Base-by-base conservation (phyloP, 1,140 invertebrate genomes). In the Drosophila nannoptera region DNA sequence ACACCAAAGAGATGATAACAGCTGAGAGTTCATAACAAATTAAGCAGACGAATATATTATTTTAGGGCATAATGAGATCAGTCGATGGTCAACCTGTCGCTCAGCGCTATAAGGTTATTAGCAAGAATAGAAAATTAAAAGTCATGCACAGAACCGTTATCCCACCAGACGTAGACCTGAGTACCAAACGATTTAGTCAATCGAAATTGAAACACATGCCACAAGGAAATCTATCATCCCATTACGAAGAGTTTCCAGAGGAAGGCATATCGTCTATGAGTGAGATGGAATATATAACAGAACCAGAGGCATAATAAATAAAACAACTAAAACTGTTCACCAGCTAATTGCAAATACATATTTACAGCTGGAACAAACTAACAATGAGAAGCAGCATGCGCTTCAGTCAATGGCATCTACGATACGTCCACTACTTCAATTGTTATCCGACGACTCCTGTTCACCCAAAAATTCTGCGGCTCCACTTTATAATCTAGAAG, bases 371-470 rank as follows among this genome's bases (percentile, higher is more conserved):
- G 36, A 64, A 6, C 45, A 58, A 8, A 7, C 11, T 9, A n/a
- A 38, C 1, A 5, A 53, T 11, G 9, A 59, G 8, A 59, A 14
- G 9, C 22, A 22, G 22, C 36, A 32, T 0, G 32, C 29, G 7
- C 9, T 50, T 2, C 49, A 42, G 11, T 29, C 52, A 7, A 14
- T 66, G 4, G 14, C 11, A 7, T 35, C 66, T 6, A 49, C 31
- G 4, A 32, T 69, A 2, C 43, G 67, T 5, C 67, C 67, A n/a
- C 33, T 69, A 7, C 61, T 65, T 0, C 52, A 69, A 32, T 14
- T 69, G 4, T 50, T 69, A 4, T 58, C 46, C 2, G 67, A 69
- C 1, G 61, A 65, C 5, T 29, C 52, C 9, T 43, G 8, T 29
- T n/a, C 33, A 3, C 7, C 52, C 4, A 36, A 14, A 11, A 53